A percentile compares a stretch with the other conserved stretches of the same genome.
phyloP scores from a whole-genome alignment of 1,140 invertebrate genomes.

The Onthophagus taurus region DNA sequence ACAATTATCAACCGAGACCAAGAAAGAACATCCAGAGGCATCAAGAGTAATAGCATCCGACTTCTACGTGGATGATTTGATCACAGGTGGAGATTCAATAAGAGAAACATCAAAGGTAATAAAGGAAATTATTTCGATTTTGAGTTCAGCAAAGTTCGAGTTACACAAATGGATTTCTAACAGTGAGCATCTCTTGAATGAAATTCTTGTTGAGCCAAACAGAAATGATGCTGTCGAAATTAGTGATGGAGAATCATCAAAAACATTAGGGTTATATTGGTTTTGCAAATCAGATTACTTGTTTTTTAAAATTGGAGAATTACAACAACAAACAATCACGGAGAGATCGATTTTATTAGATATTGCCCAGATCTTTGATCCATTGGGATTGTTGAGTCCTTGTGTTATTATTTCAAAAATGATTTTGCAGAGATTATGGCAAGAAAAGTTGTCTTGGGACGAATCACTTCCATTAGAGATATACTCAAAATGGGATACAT shows the following conservation, averaged over 20 bases:
- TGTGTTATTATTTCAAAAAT: constrained; percentile 10
- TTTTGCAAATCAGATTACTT: constrained; percentile 3
- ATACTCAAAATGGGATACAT: not conserved
- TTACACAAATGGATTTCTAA: constrained; percentile 6
- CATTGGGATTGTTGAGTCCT: constrained; percentile 11
- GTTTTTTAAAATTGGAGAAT: not conserved
- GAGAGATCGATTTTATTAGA: constrained; percentile 10
- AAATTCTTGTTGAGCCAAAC: constrained; percentile 19
- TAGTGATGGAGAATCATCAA: not conserved
- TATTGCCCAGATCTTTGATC: constrained; percentile 13
- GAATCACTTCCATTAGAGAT: not conserved
- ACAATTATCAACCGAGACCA: constrained; percentile 22
- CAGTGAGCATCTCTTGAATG: not conserved
- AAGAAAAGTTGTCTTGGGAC: constrained; percentile 10
- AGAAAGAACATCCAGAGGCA: constrained; percentile 16
- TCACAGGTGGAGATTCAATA: constrained; percentile 19
- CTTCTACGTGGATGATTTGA: constrained; percentile 32
- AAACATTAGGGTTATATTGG: constrained; percentile 10
- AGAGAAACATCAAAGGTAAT: constrained; percentile 25
- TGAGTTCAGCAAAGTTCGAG: constrained; percentile 4
- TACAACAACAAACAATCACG: constrained; percentile 1
- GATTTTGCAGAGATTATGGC: constrained; percentile 12
- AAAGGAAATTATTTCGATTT: constrained; percentile 10
- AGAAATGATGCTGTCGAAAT: not conserved
- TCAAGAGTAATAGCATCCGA: constrained; percentile 17